Conservation (phyloP, 2,797 vertebrate genomes). For the Oreochromis mossambicus region DNA sequence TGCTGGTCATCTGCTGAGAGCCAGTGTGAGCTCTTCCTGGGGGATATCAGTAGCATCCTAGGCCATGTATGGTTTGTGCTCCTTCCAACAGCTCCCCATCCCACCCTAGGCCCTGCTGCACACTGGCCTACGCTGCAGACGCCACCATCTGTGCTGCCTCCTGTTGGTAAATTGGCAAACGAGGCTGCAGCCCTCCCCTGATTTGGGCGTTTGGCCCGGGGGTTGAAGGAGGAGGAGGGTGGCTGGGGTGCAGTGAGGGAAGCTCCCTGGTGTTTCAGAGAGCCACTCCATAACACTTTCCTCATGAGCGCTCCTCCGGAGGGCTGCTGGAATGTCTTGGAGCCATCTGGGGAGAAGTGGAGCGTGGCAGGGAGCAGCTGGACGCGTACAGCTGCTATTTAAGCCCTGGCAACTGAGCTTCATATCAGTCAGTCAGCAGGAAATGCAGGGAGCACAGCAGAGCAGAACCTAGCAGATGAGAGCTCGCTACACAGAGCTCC, state of each 20-base stretch:
- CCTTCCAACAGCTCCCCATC: constrained; percentile 44
- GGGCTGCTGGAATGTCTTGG: constrained; percentile 77
- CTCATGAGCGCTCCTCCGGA: constrained; percentile 74
- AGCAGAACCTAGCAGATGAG: constrained; percentile 44
- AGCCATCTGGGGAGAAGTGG: constrained; percentile 82
- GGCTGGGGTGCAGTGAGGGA: constrained; percentile 52
- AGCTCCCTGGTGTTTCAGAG: constrained; percentile 73
- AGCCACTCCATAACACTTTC: constrained; percentile 79
- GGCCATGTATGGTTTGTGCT: constrained; percentile 62
- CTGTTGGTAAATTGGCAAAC: constrained; percentile 66
- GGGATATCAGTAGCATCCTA: constrained; percentile 60
- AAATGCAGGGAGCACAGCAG: constrained; percentile 49
- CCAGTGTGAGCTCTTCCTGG: constrained; percentile 48
- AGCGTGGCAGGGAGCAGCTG: constrained; percentile 82
- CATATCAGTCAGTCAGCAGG: constrained; percentile 73
- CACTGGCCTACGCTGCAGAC: constrained; percentile 60
- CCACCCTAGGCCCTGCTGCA: constrained; percentile 32
- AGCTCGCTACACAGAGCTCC: constrained; percentile 17
- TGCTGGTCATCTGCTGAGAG: constrained; percentile 61
- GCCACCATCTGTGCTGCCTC: constrained; percentile 76
- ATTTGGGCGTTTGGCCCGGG: constrained; percentile 59
- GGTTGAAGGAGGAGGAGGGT: constrained; percentile 59
- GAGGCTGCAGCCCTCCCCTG: constrained; percentile 49
- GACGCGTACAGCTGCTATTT: constrained; percentile 80
- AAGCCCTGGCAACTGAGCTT: constrained; percentile 74